Evolutionary conservation across 2,113 vertebrate genomes (phyloP).

Genomic region (Brienomyrus brachyistius): DNA sequence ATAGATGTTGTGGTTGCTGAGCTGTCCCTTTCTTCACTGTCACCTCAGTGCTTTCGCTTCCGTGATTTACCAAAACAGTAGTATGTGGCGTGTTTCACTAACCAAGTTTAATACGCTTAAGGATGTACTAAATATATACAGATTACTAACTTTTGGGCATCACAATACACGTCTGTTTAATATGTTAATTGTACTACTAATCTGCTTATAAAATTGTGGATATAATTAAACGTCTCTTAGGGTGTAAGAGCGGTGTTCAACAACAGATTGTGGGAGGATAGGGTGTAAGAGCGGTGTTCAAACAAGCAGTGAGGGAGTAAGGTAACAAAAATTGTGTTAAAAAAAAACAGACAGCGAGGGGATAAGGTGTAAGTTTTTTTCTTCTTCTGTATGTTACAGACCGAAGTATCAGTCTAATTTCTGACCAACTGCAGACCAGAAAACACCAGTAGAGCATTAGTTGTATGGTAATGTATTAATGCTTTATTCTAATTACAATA

Average conservation of each 20-base stretch:
- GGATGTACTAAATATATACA: neutral
- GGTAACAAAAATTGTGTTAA: too few relatives aligned
- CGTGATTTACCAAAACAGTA: neutral
- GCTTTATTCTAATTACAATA: conserved; percentile 97
- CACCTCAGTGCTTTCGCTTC: neutral
- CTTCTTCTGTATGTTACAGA: neutral
- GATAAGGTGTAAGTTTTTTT: neutral
- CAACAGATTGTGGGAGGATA: too few relatives aligned
- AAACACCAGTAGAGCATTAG: conserved; percentile 46
- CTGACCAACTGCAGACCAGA: neutral
- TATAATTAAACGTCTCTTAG: neutral
- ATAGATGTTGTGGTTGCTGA: neutral
- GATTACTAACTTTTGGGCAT: neutral
- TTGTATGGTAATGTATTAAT: conserved; percentile 84
- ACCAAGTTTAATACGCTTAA: neutral
- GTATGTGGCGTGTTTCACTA: neutral
- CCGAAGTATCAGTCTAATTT: neutral
- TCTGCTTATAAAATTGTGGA: neutral
- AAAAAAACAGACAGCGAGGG: neutral
- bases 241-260: too few relatives aligned
- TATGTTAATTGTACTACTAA: neutral
- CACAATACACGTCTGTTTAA: neutral
- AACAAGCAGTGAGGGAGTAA: too few relatives aligned
- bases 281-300: too few relatives aligned
- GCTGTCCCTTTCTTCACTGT: neutral